phyloP scores from a whole-genome alignment of 1,140 invertebrate genomes.

The Chrysopa pallens region DNA sequence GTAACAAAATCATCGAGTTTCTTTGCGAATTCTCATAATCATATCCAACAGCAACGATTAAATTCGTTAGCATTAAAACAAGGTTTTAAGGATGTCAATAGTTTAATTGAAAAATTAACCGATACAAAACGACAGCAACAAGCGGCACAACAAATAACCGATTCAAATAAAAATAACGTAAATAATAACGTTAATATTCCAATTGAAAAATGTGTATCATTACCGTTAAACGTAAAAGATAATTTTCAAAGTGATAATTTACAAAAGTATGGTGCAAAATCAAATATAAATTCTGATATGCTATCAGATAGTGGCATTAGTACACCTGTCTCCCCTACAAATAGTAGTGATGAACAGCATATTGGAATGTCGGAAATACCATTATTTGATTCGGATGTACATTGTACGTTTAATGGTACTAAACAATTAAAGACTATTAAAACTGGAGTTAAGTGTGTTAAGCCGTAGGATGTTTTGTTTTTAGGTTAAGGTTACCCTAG shows the following conservation, averaged over 20 bases:
- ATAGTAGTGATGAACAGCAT: slow-evolving; percentile 16
- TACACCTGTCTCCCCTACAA: slow-evolving; percentile 18
- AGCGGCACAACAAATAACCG: slow-evolving; percentile 17
- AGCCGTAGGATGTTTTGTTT: too few species aligned
- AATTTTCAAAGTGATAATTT: slow-evolving; percentile 3
- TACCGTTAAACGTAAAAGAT: neutral
- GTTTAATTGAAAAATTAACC: slow-evolving; percentile 18
- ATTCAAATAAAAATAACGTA: slow-evolving; percentile 16
- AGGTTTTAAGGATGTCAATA: slow-evolving; percentile 25
- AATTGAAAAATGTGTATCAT: neutral
- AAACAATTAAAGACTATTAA: slow-evolving; percentile 43
- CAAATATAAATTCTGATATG: slow-evolving; percentile 5
- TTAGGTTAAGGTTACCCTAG: too few species aligned
- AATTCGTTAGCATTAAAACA: slow-evolving; percentile 26
- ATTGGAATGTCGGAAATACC: slow-evolving; percentile 20
- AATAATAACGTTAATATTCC: neutral
- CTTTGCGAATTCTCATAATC: slow-evolving; percentile 43
- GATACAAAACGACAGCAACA: slow-evolving; percentile 13
- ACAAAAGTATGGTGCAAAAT: slow-evolving; percentile 10
- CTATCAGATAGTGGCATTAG: slow-evolving; percentile 19
- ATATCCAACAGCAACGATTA: slow-evolving; percentile 34
- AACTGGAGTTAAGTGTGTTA: slow-evolving; percentile 6
- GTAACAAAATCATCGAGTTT: slow-evolving; percentile 31
- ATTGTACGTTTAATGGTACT: slow-evolving; percentile 43
- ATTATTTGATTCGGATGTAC: slow-evolving; percentile 36